Conservation (phyloP, 2,113 vertebrate genomes). For the Dipodomys merriami region DNA sequence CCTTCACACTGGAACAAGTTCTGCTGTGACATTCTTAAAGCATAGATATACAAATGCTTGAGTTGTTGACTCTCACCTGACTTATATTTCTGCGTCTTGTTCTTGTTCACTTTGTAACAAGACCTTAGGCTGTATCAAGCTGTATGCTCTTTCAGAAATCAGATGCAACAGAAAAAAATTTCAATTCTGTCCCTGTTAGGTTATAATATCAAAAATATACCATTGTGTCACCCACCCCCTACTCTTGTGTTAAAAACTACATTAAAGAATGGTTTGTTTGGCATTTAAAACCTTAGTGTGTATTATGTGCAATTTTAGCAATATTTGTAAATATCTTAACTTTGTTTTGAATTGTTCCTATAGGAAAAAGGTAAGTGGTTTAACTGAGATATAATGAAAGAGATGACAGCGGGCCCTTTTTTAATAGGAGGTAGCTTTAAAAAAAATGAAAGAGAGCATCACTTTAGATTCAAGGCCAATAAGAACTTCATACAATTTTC, state of each 20-base stretch:
- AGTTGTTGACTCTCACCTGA: background rate
- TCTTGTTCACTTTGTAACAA: constrained; percentile 36
- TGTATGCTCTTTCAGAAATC: constrained; percentile 52
- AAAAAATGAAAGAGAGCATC: constrained; percentile 21
- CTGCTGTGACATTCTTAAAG: background rate
- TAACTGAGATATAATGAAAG: constrained; percentile 70
- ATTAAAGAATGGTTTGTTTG: background rate
- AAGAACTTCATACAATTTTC: constrained; percentile 83
- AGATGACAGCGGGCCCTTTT: constrained; percentile 75
- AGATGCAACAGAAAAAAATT: background rate
- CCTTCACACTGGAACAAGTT: rapidly evolving
- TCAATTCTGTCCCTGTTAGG: background rate
- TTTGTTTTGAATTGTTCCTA: constrained; percentile 58
- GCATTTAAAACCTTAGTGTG: constrained; percentile 30
- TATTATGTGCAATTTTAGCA: background rate
- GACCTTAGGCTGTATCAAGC: constrained; percentile 42
- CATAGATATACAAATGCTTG: background rate
- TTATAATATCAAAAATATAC: background rate
- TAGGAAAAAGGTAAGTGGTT: constrained; percentile 51
- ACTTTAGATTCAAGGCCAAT: constrained; percentile 84
- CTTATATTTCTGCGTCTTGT: background rate
- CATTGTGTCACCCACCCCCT: rapidly evolving
- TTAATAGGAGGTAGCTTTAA: constrained; percentile 70
- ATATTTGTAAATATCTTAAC: background rate
- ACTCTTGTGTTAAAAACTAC: background rate